Percentiles rank a stretch among this genome's conserved stretches.
These are phyloP conservation scores for Lasius platythorax DNA, from an alignment of 2,888 invertebrate species.

Conservation along the genomic window DNA sequence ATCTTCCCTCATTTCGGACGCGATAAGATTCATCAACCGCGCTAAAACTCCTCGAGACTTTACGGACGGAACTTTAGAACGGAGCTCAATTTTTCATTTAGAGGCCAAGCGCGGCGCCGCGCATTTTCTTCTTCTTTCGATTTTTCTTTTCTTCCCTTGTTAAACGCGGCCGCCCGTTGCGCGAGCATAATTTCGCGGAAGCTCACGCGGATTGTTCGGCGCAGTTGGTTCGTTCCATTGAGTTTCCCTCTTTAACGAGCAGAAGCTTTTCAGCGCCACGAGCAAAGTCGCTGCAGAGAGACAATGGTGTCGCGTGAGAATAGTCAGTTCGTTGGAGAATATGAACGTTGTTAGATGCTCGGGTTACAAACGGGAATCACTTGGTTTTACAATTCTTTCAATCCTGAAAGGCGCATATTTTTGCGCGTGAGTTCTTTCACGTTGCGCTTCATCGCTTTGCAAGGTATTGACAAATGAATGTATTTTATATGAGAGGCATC, in stretches of 20 bases:
- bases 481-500: background rate
- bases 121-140: constrained; percentile 18
- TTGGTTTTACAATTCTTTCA: constrained; percentile 4
- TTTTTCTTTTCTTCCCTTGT: constrained; percentile 42
- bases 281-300: constrained; percentile 18
- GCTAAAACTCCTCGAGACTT: constrained; percentile 46
- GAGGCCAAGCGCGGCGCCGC: constrained; percentile 22
- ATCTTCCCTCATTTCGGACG: constrained; percentile 6
- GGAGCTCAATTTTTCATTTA: constrained; percentile 60
- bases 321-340: constrained; percentile 11
- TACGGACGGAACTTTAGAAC: constrained; percentile 33
- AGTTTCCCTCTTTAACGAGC: constrained; percentile 42
- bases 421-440: background rate
- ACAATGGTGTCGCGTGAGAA: constrained; percentile 33
- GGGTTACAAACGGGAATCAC: background rate
- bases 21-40: constrained; percentile 46
- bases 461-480: constrained; percentile 11
- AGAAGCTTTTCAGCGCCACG: constrained; percentile 15
- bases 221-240: constrained; percentile 7
- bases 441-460: background rate
- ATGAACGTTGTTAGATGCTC: constrained; percentile 14
- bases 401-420: background rate
- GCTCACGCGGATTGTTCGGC: constrained; percentile 49
- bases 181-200: constrained; percentile 57
- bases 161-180: constrained; percentile 39